A percentile compares a stretch with the other conserved stretches of the same genome.
Conservation (phyloP, 2,113 vertebrate species). For the Myrmecobius fasciatus region DNA sequence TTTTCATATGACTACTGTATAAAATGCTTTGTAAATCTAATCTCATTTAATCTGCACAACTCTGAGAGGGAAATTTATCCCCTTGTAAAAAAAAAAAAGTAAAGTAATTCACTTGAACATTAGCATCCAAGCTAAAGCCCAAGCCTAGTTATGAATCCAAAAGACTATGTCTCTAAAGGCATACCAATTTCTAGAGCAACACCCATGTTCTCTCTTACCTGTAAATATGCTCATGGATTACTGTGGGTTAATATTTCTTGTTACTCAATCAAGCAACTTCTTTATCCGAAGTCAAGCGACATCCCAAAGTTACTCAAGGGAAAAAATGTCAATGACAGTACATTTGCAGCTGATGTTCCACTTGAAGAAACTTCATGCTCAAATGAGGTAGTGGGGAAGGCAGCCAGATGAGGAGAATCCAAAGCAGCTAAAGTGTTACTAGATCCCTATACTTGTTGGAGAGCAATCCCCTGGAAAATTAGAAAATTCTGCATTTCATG, state of each 20-base stretch:
- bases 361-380: neutral
- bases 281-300: neutral
- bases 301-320: neutral
- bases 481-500: neutral
- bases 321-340: neutral
- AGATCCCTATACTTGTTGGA: too few relatives aligned
- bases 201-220: neutral
- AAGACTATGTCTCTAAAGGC: neutral
- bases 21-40: neutral
- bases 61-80: neutral
- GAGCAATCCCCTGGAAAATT: neutral
- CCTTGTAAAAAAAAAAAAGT: neutral
- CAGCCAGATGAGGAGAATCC: neutral
- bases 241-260: neutral
- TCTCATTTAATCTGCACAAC: neutral
- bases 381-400: neutral
- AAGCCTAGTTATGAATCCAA: neutral
- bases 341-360: neutral
- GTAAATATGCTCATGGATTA: neutral
- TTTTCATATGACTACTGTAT: neutral
- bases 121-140: neutral
- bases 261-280: neutral
- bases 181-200: neutral
- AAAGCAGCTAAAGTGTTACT: neutral
- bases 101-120: neutral